Base-by-base conservation (phyloP, 2,113 vertebrate genomes). In the Progne subis region DNA sequence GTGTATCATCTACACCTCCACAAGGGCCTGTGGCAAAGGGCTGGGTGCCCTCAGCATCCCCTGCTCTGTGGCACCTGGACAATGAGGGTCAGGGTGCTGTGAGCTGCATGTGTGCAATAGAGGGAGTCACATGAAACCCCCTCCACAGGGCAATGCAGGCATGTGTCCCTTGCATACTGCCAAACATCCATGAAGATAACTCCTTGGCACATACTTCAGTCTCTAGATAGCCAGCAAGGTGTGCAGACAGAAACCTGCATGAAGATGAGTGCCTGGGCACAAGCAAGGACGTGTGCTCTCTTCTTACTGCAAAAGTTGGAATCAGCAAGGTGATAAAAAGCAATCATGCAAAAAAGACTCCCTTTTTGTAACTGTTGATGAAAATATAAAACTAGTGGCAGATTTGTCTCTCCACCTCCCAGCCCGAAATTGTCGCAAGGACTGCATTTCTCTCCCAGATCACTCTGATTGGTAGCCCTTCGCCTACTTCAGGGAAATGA, bases 1-100 rank as follows among this genome's bases (percentile, higher is more conserved):
- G 6, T 31, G 15, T 34, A 55, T 55, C 78, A 82, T 16, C 41
- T 55, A 9, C 17, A 18, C 11, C 8, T 26, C 18, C 1, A 0
- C 26, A 37, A 55, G 23, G 11, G 12, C 9, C 59, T 81, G n/a
- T 0, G 1, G 31, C 19, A 44, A 53, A 70, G 25, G 14, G 28
- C 64, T 49, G n/a, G n/a, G 12, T 81, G 61, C 9, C 52, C 37
- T 46, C 69, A 67, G 64, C 31, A 29, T 18, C 16, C 39, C 14
- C 49, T 26, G 32, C 64, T 59, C 60, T 18, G 37, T 18, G 59
- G 19, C 6, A 1, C 18, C 21, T 24, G 34, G 18, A 4, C 57
- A 14, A 0, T 6, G 31, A 52, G 32, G 44, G 24, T 46, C 15
- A n/a, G 61, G 32, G 26, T 1, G 1, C 56, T 25, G 3, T 0